A percentile compares a stretch with the other conserved stretches of the same genome.
Conservation (phyloP, 2,113 vertebrate genomes). For the Eidolon helvum region DNA sequence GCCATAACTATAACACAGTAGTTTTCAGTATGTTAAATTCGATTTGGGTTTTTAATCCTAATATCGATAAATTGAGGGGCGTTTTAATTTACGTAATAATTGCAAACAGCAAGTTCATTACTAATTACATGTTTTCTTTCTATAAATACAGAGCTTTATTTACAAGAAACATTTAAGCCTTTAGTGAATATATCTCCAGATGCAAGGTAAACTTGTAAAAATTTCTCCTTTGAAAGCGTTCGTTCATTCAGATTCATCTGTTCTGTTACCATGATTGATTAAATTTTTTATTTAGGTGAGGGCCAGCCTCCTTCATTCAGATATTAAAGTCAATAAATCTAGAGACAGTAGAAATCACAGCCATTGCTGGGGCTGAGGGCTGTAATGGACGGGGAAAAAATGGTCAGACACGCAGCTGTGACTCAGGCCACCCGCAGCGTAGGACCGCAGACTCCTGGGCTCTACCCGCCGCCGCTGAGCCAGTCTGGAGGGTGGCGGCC, state of each 20-base stretch:
- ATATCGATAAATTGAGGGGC: background rate
- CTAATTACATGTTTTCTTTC: slow-evolving; percentile 74
- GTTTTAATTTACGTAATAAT: slow-evolving; percentile 14
- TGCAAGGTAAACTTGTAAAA: slow-evolving; percentile 89
- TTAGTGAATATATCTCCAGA: slow-evolving; percentile 98
- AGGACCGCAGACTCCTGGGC: background rate
- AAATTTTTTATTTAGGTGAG: background rate
- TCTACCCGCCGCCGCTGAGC: background rate
- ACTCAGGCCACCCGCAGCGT: background rate
- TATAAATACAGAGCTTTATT: slow-evolving; percentile 92
- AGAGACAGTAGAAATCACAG: background rate
- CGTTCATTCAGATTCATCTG: background rate
- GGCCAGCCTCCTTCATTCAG: background rate
- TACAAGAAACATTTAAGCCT: slow-evolving; percentile 99
- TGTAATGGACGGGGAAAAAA: background rate
- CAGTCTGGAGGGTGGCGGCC: background rate
- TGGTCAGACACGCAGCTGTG: background rate
- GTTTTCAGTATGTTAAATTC: background rate
- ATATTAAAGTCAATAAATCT: background rate
- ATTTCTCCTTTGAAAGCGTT: slow-evolving; percentile 47
- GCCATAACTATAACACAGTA: background rate
- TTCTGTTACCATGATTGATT: background rate
- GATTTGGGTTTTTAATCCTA: background rate
- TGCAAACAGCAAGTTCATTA: background rate
- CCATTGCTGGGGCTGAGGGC: background rate